Evolutionary conservation across 1,140 invertebrate genomes (phyloP), one percentile per base, ranked within the genome.

Genomic region (Aphidius gifuensis): DNA sequence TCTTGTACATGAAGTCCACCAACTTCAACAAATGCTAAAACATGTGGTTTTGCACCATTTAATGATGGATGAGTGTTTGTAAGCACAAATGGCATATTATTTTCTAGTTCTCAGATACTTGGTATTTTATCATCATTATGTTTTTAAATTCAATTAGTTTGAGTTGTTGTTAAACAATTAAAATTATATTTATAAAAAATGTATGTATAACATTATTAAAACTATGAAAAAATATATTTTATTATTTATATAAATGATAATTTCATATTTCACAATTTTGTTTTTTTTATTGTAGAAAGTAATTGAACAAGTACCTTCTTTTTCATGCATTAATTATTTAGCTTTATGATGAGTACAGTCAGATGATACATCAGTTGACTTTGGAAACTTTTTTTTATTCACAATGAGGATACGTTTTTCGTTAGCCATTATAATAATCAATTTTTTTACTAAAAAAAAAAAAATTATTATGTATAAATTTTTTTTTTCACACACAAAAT

Each of bases 211-310:
- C 65, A 64, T 90, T 90, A 0, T 77, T 68, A 9, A 85, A 69
- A 58, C 88, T 75, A 64, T 88, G 78, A 71, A 79, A 84, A 48
- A 89, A 83, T 21, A 70, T 83, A 85, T 88, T 85, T 6, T 75
- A 67, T 56, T 85, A 77, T 0, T 80, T 74, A 43, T 80, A 83
- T 1, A 76, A 70, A 9, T 85, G 69, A 68, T 87, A 79, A 56
- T 83, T 85, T 23, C 83, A 83, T 0, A 87, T 85, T 39, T 86
- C 80, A 64, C 85, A 84, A 0, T 86, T 82, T 0, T 85, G 76
- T 38, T 83, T 85, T 38, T 87, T 83, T 0, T n/a, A n/a, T n/a
- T n/a, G n/a, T n/a, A n/a, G n/a, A n/a, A n/a, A n/a, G n/a, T n/a
- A n/a, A n/a, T n/a, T n/a, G n/a, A n/a, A n/a, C n/a, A n/a, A n/a